These are phyloP conservation scores for Mnemiopsis leidyi DNA, from an alignment of 37 sponge, comb jelly and placozoan genomes.

Conservation along the genomic window DNA sequence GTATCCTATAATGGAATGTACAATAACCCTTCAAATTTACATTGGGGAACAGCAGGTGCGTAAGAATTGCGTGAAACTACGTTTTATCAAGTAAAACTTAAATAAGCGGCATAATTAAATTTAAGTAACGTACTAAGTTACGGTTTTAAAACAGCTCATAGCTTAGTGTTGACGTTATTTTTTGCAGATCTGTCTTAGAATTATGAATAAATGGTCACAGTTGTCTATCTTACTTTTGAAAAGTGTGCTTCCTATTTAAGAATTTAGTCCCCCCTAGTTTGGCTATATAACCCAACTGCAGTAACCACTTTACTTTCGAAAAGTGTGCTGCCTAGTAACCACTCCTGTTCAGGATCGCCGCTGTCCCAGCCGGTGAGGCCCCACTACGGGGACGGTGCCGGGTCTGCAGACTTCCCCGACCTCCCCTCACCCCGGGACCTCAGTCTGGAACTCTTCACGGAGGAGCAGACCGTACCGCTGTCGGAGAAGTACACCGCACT, in stretches of 20 bases:
- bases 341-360: not conserved
- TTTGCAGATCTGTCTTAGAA: too few relatives aligned
- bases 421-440: conserved; percentile 8
- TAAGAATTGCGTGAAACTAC: too few relatives aligned
- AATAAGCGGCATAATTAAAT: too few relatives aligned
- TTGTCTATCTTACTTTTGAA: too few relatives aligned
- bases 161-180: too few relatives aligned
- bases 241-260: too few relatives aligned
- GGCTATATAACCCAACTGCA: not conserved
- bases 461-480: not conserved
- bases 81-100: too few relatives aligned
- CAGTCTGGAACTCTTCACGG: conserved; percentile 1
- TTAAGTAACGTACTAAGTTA: too few relatives aligned
- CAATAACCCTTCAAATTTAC: conserved; percentile 91
- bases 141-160: too few relatives aligned
- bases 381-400: conserved; percentile 25
- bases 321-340: too few relatives aligned
- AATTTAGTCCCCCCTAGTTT: not conserved
- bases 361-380: conserved; percentile 46
- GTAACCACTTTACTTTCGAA: too few relatives aligned
- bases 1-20: conserved; percentile 92
- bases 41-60: conserved; percentile 88
- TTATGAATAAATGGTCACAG: too few relatives aligned
- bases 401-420: not conserved
- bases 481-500: conserved; percentile 53